Evolutionary conservation across 2,797 vertebrate genomes (phyloP).

Genomic region (Lerista edwardsae): DNA sequence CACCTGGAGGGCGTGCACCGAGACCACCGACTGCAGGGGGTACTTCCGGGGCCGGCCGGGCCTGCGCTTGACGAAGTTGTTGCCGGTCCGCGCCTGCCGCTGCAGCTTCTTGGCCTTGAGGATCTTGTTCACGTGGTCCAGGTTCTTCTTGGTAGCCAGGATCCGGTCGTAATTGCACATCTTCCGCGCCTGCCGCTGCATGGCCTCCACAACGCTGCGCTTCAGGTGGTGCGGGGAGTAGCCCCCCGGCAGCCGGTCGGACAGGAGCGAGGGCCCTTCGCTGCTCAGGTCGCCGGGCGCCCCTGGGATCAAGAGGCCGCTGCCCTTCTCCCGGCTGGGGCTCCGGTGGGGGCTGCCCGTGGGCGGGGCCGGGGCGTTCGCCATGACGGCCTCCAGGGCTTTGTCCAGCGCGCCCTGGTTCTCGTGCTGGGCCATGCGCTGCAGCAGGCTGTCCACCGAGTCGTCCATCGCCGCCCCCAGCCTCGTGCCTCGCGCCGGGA

Average conservation of each 20-base stretch:
- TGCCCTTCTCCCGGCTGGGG: conserved; percentile 76
- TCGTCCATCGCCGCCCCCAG: conserved; percentile 70
- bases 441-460: conserved; percentile 72
- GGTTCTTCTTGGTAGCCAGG: conserved; percentile 91
- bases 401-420: conserved; percentile 75
- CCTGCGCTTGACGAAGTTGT: conserved; percentile 91
- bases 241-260: conserved; percentile 69
- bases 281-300: conserved; percentile 62
- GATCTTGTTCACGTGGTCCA: conserved; percentile 98
- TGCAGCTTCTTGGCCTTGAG: conserved; percentile 98
- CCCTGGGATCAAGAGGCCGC: conserved; percentile 63
- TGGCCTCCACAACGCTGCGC: conserved; percentile 81
- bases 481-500: conserved; percentile 60
- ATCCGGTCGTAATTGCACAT: conserved; percentile 84
- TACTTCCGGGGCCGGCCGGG: conserved; percentile 92
- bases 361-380: conserved; percentile 57
- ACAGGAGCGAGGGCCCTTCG: conserved; percentile 56
- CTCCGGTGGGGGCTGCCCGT: conserved; percentile 71
- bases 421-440: conserved; percentile 76
- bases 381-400: conserved; percentile 68
- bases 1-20: conserved; percentile 74
- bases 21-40: conserved; percentile 74
- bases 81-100: conserved; percentile 93
- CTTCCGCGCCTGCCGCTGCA: conserved; percentile 81
- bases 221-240: conserved; percentile 75